Evolutionary conservation across 2,888 invertebrate genomes (phyloP).

Genomic region (Conops quadrifasciatus): DNA sequence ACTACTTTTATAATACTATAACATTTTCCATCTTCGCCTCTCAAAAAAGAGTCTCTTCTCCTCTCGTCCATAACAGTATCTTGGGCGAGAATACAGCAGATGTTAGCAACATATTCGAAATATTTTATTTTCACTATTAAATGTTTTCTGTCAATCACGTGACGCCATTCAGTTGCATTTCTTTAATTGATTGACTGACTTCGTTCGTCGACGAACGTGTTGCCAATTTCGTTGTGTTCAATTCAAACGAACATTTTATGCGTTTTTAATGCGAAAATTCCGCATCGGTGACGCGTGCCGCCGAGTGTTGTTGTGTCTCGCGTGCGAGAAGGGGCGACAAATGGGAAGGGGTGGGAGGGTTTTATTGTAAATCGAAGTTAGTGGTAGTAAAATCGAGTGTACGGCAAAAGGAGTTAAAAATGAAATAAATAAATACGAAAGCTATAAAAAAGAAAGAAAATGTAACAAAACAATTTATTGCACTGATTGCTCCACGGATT

Average conservation of each 20-base stretch:
- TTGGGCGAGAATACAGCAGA: no score
- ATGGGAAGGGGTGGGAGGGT: not conserved
- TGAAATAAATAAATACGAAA: slow-evolving; percentile 28
- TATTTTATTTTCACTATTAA: not conserved
- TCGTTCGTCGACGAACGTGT: slow-evolving; percentile 8
- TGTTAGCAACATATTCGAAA: no score
- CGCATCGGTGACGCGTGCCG: not conserved
- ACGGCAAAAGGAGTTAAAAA: slow-evolving; percentile 27
- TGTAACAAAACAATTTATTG: slow-evolving; percentile 41
- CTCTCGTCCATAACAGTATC: no score
- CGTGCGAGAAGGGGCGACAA: not conserved
- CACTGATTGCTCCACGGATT: slow-evolving; percentile 34
- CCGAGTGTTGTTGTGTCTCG: not conserved
- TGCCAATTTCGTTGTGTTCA: slow-evolving; percentile 35
- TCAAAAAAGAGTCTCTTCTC: no score
- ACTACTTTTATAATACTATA: no score
- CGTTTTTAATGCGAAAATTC: slow-evolving; percentile 41
- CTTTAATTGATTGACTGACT: slow-evolving; percentile 30
- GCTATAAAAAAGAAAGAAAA: slow-evolving; percentile 29
- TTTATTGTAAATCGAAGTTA: not conserved
- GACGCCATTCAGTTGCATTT: slow-evolving; percentile 11
- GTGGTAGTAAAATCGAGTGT: slow-evolving; percentile 1
- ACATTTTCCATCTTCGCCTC: no score
- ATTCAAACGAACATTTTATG: slow-evolving; percentile 40
- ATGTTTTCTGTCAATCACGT: slow-evolving; percentile 19